Evolutionary conservation across 2,797 vertebrate genomes (phyloP).

Genomic region (Remorina albescens): DNA sequence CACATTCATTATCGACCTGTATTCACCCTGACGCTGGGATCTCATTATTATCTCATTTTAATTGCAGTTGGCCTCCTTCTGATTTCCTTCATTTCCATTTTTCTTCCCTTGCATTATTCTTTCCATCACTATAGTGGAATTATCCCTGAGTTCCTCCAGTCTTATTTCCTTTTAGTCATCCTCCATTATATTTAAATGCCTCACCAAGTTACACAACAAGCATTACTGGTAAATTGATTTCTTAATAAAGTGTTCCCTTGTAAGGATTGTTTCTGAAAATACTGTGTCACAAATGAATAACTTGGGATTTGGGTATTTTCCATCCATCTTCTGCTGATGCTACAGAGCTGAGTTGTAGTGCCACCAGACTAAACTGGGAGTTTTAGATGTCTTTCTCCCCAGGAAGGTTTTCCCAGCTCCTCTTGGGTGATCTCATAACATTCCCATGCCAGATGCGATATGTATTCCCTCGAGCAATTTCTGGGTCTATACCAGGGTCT

Average conservation of each 20-base stretch:
- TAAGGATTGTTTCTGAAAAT: background rate
- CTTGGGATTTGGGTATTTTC: no score
- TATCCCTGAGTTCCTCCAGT: conserved; percentile 1
- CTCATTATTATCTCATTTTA: background rate
- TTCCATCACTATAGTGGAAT: background rate
- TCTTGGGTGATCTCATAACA: no score
- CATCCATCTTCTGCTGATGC: no score
- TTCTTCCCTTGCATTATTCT: background rate
- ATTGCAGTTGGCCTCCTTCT: background rate
- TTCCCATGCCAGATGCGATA: no score
- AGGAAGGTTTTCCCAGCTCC: no score
- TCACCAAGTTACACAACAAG: background rate
- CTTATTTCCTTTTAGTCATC: background rate
- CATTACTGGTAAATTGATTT: background rate
- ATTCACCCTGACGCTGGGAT: background rate
- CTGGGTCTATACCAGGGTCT: no score
- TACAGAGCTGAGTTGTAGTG: no score
- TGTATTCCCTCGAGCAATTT: no score
- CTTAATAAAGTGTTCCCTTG: background rate
- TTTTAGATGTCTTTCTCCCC: background rate
- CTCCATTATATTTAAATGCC: background rate
- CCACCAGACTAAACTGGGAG: background rate
- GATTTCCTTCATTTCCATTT: no score
- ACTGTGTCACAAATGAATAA: no score
- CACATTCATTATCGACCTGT: conserved; percentile 14